phyloP scores from a whole-genome alignment of 2,113 vertebrate species.

The Gulo gulo region DNA sequence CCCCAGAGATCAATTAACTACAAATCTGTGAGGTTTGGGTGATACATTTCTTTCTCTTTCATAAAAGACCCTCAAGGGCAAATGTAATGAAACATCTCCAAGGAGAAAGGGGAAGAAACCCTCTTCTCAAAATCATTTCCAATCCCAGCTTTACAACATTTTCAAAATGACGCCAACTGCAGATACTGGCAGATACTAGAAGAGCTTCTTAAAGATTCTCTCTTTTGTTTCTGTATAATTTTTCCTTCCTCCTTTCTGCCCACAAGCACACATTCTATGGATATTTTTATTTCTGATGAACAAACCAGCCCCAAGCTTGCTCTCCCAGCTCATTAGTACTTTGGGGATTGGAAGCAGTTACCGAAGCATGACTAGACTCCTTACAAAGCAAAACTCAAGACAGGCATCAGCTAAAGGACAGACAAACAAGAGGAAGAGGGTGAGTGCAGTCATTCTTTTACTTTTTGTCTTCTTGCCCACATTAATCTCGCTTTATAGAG shows the following conservation, averaged over 20 bases:
- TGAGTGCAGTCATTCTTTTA: not conserved
- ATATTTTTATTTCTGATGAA: not conserved
- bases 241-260: not conserved
- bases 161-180: not conserved
- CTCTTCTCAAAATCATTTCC: not conserved
- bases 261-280: not conserved
- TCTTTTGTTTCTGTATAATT: not conserved
- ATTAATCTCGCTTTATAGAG: not conserved
- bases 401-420: not conserved
- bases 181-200: not conserved
- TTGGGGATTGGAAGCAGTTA: not conserved
- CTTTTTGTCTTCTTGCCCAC: not conserved
- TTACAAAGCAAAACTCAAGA: not conserved
- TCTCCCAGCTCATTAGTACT: not conserved
- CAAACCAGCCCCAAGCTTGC: not conserved
- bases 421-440: not conserved
- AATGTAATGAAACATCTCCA: slow-evolving; percentile 49
- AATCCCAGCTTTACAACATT: not conserved
- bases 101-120: not conserved
- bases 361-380: not conserved
- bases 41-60: not conserved
- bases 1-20: slow-evolving; percentile 73
- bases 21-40: not conserved
- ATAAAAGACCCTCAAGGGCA: slow-evolving; percentile 22
- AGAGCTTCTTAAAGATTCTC: not conserved